Percentiles rank a stretch among this genome's conserved stretches.
Evolutionary conservation across 1,140 invertebrate genomes (phyloP).

Genomic region (Drosophila persimilis): DNA sequence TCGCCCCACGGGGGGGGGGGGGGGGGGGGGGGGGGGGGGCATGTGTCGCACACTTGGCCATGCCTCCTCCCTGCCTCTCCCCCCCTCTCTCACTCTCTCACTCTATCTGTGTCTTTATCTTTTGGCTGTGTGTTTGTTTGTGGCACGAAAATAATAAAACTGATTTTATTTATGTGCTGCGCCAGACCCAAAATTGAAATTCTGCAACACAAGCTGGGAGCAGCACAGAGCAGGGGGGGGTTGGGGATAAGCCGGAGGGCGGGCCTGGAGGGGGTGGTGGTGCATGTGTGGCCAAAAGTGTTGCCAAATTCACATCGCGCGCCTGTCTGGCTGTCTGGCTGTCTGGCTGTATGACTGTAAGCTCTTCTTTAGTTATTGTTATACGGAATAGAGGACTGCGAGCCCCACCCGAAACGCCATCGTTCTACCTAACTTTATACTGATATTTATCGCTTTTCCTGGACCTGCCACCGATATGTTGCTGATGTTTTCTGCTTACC

Average conservation of each 20-base stretch:
- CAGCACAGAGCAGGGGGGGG: background rate
- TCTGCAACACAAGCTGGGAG: conserved; percentile 49
- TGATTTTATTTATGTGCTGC: conserved; percentile 77
- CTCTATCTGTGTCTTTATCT: too few relatives aligned
- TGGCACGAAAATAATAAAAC: conserved; percentile 71
- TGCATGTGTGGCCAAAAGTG: conserved; percentile 20
- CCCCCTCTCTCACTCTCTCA: background rate
- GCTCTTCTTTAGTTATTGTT: conserved; percentile 44
- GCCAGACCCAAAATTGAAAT: conserved; percentile 72
- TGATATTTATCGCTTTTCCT: conserved; percentile 11
- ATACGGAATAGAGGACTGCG: background rate
- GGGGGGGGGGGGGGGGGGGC: conserved; percentile 1
- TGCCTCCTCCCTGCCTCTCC: conserved; percentile 38
- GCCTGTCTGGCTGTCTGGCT: conserved; percentile 12
- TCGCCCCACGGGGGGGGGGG: background rate
- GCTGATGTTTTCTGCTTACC: conserved; percentile 37
- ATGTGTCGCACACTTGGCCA: conserved; percentile 46
- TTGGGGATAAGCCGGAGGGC: background rate
- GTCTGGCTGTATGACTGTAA: background rate
- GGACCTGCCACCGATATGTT: conserved; percentile 13
- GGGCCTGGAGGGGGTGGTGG: background rate
- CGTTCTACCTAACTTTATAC: background rate
- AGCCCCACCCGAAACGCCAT: background rate
- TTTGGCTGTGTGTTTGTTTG: conserved; percentile 11
- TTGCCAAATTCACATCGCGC: conserved; percentile 31